These are phyloP conservation scores for Drosophila leonis DNA, from an alignment of 2,888 invertebrate species.

Conservation along the genomic window DNA sequence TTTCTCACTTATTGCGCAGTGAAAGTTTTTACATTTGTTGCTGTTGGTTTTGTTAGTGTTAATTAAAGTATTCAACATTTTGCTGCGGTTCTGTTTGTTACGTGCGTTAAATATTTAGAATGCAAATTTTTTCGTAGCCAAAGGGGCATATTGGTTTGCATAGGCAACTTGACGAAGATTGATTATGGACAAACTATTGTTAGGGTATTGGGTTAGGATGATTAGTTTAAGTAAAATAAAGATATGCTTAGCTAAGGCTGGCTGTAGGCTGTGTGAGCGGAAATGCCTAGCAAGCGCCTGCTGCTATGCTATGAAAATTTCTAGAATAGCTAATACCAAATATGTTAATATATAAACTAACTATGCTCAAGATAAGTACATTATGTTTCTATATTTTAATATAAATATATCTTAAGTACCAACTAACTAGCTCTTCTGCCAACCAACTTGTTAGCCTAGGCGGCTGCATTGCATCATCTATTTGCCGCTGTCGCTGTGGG, in stretches of 20 bases:
- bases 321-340: neutral
- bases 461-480: constrained; percentile 58
- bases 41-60: constrained; percentile 26
- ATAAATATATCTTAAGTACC: neutral
- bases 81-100: constrained; percentile 23
- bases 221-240: neutral
- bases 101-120: constrained; percentile 11
- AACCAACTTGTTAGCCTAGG: neutral
- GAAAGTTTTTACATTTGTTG: constrained; percentile 65
- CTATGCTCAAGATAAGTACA: neutral
- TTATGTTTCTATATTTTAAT: neutral
- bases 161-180: neutral
- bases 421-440: neutral
- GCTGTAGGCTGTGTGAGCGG: neutral
- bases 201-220: neutral
- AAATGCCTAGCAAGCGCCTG: constrained; percentile 5
- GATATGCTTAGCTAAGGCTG: neutral
- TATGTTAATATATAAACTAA: neutral
- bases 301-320: constrained; percentile 26
- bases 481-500: constrained; percentile 11
- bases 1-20: constrained; percentile 74
- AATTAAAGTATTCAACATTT: constrained; percentile 36
- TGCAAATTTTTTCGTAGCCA: too few relatives aligned
- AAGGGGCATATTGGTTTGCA: constrained; percentile 11
- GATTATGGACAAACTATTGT: neutral